Evolutionary conservation across 2,797 vertebrate genomes (phyloP), one percentile per base, ranked within the genome.

Genomic region (Sebastes itinus): DNA sequence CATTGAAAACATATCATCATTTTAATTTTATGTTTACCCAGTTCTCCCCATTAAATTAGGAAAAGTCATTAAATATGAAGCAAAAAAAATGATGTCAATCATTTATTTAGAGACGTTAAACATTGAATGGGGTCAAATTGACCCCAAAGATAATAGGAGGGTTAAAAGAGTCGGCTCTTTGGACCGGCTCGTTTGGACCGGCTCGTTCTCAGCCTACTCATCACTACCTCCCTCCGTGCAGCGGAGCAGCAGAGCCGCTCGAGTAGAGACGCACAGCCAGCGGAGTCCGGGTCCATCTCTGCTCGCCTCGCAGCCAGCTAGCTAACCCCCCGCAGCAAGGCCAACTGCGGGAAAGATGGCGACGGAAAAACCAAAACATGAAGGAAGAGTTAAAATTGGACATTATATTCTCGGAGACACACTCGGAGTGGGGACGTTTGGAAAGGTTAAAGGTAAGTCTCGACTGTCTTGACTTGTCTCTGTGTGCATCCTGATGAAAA

Each of bases 341-440:
- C 88, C 93, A 95, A 95, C 92, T 94, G 96, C 95, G 93, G 96
- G 91, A 99, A 99, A 98, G 96, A 99, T 99, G 98, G 97, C 98
- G 97, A 96, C 98, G 91, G 97, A 99, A 88, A 99, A 99, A 96
- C 95, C 95, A 87, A 98, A 98, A 86, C 96, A 97, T 94, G 97
- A 97, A 95, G 98, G 98, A 87, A 96, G 97, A 93, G 97, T 99
- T 89, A 99, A 99, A 95, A 99, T 99, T 1, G 98, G 98, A 78
- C 98, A 99, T 84, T 99, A 99, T 79, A 98, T 99, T 80, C 88
- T 99, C 28, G 98, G 98, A 20, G 98, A 99, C 83, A 99, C 98
- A 13, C 96, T 99, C 5, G 98, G 98, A 42, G 98, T 99, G 72
- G 98, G 98, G 68, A 99, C 98, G 25, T 99, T 99, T 82, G 98